A percentile compares a stretch with the other conserved stretches of the same genome.
phyloP scores from a whole-genome alignment of 1,140 invertebrate species.

The Cryptotermes secundus region DNA sequence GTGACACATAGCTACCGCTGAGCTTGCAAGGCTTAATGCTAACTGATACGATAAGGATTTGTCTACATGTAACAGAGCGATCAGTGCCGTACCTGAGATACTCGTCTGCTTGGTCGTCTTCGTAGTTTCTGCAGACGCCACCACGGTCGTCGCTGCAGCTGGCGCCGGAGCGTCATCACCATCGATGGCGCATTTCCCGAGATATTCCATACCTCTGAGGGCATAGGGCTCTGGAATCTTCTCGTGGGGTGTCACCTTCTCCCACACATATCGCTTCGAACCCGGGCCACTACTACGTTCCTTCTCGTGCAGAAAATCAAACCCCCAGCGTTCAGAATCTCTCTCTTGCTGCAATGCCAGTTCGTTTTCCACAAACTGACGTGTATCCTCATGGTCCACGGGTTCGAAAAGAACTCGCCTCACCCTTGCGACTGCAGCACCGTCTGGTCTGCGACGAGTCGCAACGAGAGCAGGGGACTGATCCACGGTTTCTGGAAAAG shows the following conservation, averaged over 20 bases:
- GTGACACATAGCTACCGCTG: too few species aligned
- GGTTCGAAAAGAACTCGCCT: slow-evolving; percentile 55
- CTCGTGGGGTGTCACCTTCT: slow-evolving; percentile 44
- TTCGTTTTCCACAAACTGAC: slow-evolving; percentile 49
- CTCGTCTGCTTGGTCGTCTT: not conserved
- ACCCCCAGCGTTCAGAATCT: slow-evolving; percentile 53
- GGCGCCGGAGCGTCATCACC: slow-evolving; percentile 34
- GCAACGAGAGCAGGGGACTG: slow-evolving; percentile 44
- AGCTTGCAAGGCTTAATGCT: too few species aligned
- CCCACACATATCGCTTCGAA: slow-evolving; percentile 49
- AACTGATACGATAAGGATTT: too few species aligned
- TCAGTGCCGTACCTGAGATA: not conserved
- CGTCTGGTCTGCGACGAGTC: slow-evolving; percentile 33
- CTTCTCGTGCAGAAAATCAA: slow-evolving; percentile 50
- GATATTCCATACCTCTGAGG: slow-evolving; percentile 48
- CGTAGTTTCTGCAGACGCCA: not conserved
- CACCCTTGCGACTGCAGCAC: slow-evolving; percentile 43
- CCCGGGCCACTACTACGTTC: slow-evolving; percentile 42
- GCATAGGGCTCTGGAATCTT: slow-evolving; percentile 51
- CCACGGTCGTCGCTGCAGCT: slow-evolving; percentile 33
- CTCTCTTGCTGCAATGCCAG: slow-evolving; percentile 47
- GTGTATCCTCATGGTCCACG: slow-evolving; percentile 53
- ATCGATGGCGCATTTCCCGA: slow-evolving; percentile 40
- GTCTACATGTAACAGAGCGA: too few species aligned
- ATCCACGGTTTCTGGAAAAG: not conserved